Evolutionary conservation across 2,113 vertebrate genomes (phyloP).

Genomic region (Eidolon helvum): DNA sequence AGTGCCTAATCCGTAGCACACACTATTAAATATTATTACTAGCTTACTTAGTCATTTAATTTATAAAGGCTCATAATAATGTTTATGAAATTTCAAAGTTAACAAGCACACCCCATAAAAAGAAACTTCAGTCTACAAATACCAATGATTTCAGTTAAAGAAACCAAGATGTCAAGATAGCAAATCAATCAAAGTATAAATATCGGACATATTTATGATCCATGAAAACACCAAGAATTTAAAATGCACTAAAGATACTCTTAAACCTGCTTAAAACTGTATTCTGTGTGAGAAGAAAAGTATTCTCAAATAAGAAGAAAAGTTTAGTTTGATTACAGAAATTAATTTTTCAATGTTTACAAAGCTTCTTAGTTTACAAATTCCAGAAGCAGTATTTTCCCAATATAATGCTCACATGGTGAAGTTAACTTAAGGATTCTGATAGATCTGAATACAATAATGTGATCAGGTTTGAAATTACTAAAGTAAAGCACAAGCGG

Average conservation of each 20-base stretch:
- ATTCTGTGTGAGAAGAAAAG: neutral
- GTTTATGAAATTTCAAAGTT: conserved; percentile 50
- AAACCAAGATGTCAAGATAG: neutral
- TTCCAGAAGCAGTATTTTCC: conserved; percentile 22
- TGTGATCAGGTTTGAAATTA: conserved; percentile 9
- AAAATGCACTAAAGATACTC: neutral
- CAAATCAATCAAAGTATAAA: neutral
- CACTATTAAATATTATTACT: neutral
- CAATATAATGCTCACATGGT: neutral
- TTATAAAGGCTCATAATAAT: neutral
- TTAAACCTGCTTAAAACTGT: conserved; percentile 16
- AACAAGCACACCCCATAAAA: neutral
- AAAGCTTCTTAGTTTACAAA: conserved; percentile 21
- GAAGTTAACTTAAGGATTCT: conserved; percentile 8
- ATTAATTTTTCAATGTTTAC: conserved; percentile 17
- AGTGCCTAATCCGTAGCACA: neutral
- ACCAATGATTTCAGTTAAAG: neutral
- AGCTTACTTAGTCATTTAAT: neutral
- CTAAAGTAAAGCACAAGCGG: neutral
- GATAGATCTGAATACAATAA: neutral
- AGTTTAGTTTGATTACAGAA: neutral
- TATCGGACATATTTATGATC: neutral
- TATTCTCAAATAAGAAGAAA: conserved; percentile 25
- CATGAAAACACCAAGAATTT: neutral
- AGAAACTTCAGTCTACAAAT: conserved; percentile 29